phyloP scores from a whole-genome alignment of 2,888 invertebrate genomes.

The Eueremaeus valkanovi region DNA sequence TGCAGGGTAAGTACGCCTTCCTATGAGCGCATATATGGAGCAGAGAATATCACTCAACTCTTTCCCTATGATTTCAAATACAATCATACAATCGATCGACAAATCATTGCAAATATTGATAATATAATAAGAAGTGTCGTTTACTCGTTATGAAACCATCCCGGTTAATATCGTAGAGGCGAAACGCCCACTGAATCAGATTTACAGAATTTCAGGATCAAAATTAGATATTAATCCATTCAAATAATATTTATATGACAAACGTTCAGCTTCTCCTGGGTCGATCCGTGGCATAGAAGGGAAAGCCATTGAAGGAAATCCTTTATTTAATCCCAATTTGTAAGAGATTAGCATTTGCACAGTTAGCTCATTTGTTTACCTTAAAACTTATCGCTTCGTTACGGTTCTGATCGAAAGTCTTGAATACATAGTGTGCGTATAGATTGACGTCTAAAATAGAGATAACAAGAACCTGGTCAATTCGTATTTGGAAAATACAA shows the following conservation, averaged over 20 bases:
- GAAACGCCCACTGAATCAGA: slow-evolving; percentile 99
- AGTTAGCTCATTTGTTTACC: slow-evolving; percentile 58
- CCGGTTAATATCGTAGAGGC: slow-evolving; percentile 90
- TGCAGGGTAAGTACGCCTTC: slow-evolving; percentile 76
- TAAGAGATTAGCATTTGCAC: not conserved
- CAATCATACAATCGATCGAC: not conserved
- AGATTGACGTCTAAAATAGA: slow-evolving; percentile 53
- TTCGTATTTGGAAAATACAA: no score
- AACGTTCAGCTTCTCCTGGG: slow-evolving; percentile 90
- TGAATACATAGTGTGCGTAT: slow-evolving; percentile 95
- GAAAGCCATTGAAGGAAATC: slow-evolving; percentile 92
- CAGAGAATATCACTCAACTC: slow-evolving; percentile 94
- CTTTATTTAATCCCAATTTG: slow-evolving; percentile 59
- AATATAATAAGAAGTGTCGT: not conserved
- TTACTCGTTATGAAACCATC: slow-evolving; percentile 85
- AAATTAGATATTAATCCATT: no score
- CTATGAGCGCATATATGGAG: slow-evolving; percentile 92
- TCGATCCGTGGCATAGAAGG: slow-evolving; percentile 79
- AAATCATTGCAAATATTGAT: not conserved
- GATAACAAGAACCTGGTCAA: no score
- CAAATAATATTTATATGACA: no score
- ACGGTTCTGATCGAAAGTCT: slow-evolving; percentile 83
- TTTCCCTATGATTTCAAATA: no score
- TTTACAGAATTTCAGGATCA: no score
- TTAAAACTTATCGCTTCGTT: slow-evolving; percentile 93